These are phyloP conservation scores for Pseudomyrmex sp. DNA, from an alignment of 1,140 invertebrate species.

Conservation along the genomic window DNA sequence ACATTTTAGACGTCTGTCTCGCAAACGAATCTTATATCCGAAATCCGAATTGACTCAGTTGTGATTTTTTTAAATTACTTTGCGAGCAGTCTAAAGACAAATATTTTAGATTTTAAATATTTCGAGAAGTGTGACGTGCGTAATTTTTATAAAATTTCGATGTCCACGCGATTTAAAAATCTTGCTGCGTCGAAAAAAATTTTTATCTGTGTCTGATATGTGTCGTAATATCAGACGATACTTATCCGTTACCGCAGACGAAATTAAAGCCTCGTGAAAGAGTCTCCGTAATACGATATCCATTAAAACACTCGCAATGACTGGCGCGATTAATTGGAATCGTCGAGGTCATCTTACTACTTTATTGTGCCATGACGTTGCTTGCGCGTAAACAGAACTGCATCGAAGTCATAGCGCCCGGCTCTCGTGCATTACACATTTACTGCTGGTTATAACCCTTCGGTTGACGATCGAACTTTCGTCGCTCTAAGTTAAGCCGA, in stretches of 20 bases:
- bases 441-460: background rate
- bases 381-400: constrained; percentile 11
- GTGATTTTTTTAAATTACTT: too few relatives aligned
- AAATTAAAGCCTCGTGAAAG: constrained; percentile 52
- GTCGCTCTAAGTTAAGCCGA: background rate
- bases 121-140: too few relatives aligned
- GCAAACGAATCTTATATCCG: too few relatives aligned
- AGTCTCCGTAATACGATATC: constrained; percentile 55
- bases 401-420: background rate
- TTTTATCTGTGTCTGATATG: background rate
- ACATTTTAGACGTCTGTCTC: constrained; percentile 25
- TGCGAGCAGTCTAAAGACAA: too few relatives aligned
- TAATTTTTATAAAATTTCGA: too few relatives aligned
- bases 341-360: constrained; percentile 46
- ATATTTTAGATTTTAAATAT: too few relatives aligned
- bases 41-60: too few relatives aligned
- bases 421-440: constrained; percentile 21
- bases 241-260: constrained; percentile 19
- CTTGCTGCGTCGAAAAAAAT: background rate
- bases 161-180: background rate
- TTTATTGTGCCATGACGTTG: constrained; percentile 26
- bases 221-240: constrained; percentile 19
- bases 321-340: constrained; percentile 53
- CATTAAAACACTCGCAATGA: constrained; percentile 57
- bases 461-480: background rate